phyloP scores from a whole-genome alignment of 1,140 invertebrate genomes.

The Drosophila mojavensis region DNA sequence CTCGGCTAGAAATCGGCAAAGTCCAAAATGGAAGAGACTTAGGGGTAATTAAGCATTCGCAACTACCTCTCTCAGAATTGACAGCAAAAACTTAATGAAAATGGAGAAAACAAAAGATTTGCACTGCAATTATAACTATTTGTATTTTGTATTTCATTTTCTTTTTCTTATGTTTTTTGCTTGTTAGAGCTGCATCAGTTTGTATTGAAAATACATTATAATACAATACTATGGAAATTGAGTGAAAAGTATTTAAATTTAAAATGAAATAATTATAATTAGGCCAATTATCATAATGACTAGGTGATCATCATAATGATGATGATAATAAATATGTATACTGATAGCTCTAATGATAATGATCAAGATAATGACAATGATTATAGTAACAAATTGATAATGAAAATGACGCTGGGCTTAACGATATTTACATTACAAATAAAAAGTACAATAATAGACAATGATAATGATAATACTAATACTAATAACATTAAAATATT shows the following conservation, averaged over 20 bases:
- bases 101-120: neutral
- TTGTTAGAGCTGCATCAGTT: neutral
- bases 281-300: no score
- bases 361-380: neutral
- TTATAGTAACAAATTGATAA: no score
- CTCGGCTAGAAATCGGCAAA: neutral
- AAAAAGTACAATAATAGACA: no score
- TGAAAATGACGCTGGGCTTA: no score
- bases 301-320: neutral
- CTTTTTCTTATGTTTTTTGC: neutral
- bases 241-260: neutral
- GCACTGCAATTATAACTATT: neutral
- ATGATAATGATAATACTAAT: neutral
- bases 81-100: neutral
- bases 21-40: neutral
- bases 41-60: constrained; percentile 3
- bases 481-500: neutral
- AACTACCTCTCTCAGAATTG: neutral
- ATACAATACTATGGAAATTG: neutral
- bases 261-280: no score
- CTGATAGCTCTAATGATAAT: neutral
- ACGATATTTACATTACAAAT: no score
- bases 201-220: neutral
- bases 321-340: neutral
- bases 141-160: neutral